Conservation (phyloP, 2,113 vertebrate species). For the Dolichallabes microphthalmus region DNA sequence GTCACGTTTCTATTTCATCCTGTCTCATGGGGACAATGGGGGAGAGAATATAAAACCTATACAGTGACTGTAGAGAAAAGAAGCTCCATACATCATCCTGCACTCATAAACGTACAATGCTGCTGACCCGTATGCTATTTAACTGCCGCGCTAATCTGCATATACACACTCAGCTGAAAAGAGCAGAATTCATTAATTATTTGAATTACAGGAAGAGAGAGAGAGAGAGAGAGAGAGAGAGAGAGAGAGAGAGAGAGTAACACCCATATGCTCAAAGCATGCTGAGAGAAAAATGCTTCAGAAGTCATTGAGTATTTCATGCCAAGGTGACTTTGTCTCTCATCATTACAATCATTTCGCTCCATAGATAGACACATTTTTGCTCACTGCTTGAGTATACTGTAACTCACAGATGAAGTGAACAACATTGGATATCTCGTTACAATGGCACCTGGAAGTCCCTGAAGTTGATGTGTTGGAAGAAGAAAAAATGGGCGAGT, state of each 20-base stretch:
- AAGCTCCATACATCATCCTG: constrained; percentile 7
- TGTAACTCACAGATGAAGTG: too few relatives aligned
- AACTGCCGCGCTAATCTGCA: constrained; percentile 40
- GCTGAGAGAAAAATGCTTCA: constrained; percentile 26
- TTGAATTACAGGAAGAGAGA: background rate
- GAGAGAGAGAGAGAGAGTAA: background rate
- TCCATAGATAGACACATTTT: background rate
- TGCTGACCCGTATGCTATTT: constrained; percentile 35
- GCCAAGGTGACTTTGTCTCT: constrained; percentile 29
- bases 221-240: background rate
- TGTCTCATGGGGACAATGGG: constrained; percentile 13
- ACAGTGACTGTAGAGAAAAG: background rate
- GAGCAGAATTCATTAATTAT: constrained; percentile 20
- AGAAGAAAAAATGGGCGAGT: too few relatives aligned
- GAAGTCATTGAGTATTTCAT: background rate
- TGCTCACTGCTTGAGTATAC: background rate
- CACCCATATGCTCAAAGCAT: constrained; percentile 16
- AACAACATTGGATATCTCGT: too few relatives aligned
- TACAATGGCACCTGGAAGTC: too few relatives aligned
- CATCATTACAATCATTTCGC: background rate
- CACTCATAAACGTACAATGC: constrained; percentile 35
- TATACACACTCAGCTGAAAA: constrained; percentile 42
- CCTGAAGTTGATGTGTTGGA: too few relatives aligned
- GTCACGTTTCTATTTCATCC: background rate
- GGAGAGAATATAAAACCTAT: constrained; percentile 8